These are phyloP conservation scores for Entelurus aequoreus DNA, from an alignment of 2,113 vertebrate species.

Conservation along the genomic window DNA sequence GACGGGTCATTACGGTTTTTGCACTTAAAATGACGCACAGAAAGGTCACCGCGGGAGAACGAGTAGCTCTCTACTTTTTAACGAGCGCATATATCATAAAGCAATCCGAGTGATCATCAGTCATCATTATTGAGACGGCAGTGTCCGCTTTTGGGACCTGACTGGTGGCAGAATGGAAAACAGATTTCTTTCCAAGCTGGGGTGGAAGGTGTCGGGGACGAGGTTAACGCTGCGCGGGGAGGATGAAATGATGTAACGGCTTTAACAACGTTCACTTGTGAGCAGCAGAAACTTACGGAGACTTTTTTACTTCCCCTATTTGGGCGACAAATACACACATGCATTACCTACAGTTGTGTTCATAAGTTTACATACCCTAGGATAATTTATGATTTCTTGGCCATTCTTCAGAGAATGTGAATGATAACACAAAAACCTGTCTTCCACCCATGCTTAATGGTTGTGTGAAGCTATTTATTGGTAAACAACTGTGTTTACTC, in stretches of 20 bases:
- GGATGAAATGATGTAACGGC: background rate
- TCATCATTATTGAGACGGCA: conserved; percentile 69
- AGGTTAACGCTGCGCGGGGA: background rate
- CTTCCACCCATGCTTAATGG: too few relatives aligned
- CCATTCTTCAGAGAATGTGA: too few relatives aligned
- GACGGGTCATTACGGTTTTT: conserved; percentile 59
- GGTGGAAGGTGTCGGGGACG: conserved; percentile 26
- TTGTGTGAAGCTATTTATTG: too few relatives aligned
- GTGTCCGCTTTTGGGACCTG: conserved; percentile 48
- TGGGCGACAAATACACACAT: background rate
- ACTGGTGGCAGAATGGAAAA: conserved; percentile 54
- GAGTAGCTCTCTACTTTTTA: conserved; percentile 60
- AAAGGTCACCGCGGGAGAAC: conserved; percentile 60
- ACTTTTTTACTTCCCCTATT: background rate
- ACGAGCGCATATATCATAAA: conserved; percentile 70
- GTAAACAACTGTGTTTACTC: too few relatives aligned
- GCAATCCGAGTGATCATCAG: conserved; percentile 66
- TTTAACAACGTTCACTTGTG: background rate
- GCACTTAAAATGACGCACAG: conserved; percentile 61
- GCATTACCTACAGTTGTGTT: too few relatives aligned
- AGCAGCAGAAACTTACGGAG: background rate
- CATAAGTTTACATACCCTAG: too few relatives aligned
- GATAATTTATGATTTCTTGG: too few relatives aligned
- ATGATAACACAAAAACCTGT: too few relatives aligned
- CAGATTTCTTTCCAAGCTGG: conserved; percentile 51